phyloP scores from a whole-genome alignment of 1,140 invertebrate genomes.

The Oedothorax gibbosus region DNA sequence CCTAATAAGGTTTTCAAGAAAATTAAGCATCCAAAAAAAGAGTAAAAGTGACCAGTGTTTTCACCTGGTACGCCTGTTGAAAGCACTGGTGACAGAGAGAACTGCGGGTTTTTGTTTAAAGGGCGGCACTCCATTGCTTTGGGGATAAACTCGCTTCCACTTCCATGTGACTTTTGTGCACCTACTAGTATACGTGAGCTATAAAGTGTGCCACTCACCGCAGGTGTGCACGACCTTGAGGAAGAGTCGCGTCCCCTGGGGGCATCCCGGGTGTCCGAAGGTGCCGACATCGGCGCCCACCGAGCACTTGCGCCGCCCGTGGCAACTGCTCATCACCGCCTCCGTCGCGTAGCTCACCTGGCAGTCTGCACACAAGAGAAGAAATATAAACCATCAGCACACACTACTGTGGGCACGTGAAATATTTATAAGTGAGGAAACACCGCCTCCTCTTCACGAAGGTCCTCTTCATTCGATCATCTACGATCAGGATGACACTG shows the following conservation, averaged over 20 bases:
- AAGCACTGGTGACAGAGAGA: background rate
- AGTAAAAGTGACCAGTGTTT: too few relatives aligned
- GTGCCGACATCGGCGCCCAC: constrained; percentile 60
- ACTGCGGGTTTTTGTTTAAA: background rate
- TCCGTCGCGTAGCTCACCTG: constrained; percentile 62
- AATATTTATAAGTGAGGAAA: too few relatives aligned
- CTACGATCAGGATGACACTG: too few relatives aligned
- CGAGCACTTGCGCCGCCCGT: constrained; percentile 61
- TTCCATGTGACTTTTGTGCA: background rate
- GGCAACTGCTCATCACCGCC: constrained; percentile 62
- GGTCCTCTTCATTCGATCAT: too few relatives aligned
- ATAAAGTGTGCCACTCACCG: constrained; percentile 12
- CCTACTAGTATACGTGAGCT: background rate
- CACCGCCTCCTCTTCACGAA: too few relatives aligned
- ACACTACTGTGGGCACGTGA: too few relatives aligned
- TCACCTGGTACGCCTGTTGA: background rate
- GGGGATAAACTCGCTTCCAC: background rate
- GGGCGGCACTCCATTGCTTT: background rate
- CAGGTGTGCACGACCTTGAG: constrained; percentile 64
- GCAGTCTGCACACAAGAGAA: constrained; percentile 55
- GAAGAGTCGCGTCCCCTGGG: constrained; percentile 54
- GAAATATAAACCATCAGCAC: background rate
- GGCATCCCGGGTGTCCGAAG: constrained; percentile 61
- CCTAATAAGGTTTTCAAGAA: too few relatives aligned
- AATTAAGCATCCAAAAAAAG: too few relatives aligned